Evolutionary conservation across 2,888 invertebrate genomes (phyloP), one percentile per base, ranked within the genome.

Genomic region (Galeopsomyia nigrocyanea): DNA sequence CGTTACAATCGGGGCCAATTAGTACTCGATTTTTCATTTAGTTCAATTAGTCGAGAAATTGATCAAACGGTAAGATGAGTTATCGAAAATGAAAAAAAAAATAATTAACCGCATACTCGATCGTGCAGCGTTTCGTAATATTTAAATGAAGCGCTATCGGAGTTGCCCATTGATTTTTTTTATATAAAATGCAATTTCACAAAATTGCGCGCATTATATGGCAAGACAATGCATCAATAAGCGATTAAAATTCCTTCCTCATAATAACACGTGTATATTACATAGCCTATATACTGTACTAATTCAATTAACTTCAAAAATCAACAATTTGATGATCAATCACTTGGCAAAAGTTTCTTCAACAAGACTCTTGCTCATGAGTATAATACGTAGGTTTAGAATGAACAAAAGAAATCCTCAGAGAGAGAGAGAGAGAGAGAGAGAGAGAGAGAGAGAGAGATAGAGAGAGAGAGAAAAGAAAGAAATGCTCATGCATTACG

Each of bases 231-330:
- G 60, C 53, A n/a, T 17, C 16, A 14, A 19, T 39, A 39, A 56
- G 6, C 31, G 47, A 72, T 72, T 63, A 67, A 68, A 16, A 19
- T 49, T 62, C 31, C 13, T 49, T 14, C 31, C 21, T 56, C 22
- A 6, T 51, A 62, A 71, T 62, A 46, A 19, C 53, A 26, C 57
- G 22, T 39, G 1, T 39, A 13, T 10, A 39, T 5, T 26, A 26
- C 5, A 26, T 26, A 26, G 26, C 5, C 26, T 26, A 62, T 67
- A 10, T 55, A 16, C 16, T 22, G 31, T 50, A 47, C 47, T 67
- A 67, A 67, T 63, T 67, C 1, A 72, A 72, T 68, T 67, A 71
- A 56, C 39, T 22, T 14, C 3, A 50, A 62, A 56, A 56, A 50
- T 49, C 57, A n/a, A 67, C 26, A 51, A 71, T 71, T 68, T 63